phyloP scores from a whole-genome alignment of 2,797 vertebrate species.

The Clarias laeviceps region DNA sequence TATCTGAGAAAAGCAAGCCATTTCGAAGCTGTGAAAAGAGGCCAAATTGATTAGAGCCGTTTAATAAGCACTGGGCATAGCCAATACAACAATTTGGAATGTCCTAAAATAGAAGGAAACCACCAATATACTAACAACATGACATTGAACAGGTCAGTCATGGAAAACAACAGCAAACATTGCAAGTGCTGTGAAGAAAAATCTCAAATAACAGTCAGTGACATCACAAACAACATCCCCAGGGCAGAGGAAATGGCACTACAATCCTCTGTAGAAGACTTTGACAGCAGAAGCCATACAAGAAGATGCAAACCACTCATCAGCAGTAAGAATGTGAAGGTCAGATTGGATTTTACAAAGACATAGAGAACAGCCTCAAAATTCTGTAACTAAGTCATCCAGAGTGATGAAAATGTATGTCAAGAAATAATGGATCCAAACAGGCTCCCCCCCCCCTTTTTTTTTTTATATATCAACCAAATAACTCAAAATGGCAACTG shows the following conservation, averaged over 20 bases:
- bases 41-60: no score
- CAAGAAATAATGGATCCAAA: background rate
- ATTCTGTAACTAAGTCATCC: background rate
- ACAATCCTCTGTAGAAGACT: background rate
- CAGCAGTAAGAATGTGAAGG: background rate
- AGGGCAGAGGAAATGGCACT: background rate
- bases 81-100: no score
- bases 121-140: background rate
- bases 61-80: no score
- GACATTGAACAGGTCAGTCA: background rate
- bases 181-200: background rate
- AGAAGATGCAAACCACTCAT: background rate
- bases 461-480: no score
- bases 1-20: background rate
- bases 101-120: no score
- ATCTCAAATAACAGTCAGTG: background rate
- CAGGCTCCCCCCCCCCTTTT: no score
- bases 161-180: background rate
- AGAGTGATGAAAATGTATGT: background rate
- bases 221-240: background rate
- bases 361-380: background rate
- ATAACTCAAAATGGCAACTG: background rate
- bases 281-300: background rate
- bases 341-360: background rate
- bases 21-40: background rate